Conservation (phyloP, 2,888 invertebrate species). For the Drosophila siamana region DNA sequence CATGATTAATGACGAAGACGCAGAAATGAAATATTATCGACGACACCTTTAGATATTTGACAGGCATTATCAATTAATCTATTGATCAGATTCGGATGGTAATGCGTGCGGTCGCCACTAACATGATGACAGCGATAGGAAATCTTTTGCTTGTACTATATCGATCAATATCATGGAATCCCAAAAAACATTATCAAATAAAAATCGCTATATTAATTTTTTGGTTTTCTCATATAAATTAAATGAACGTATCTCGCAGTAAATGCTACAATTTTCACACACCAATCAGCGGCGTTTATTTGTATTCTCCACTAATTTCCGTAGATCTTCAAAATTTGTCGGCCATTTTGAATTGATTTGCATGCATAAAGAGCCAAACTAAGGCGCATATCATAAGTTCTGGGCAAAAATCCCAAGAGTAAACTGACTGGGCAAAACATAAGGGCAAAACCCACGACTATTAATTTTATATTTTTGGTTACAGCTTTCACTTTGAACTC, state of each 20-base stretch:
- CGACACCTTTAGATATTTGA: slow-evolving; percentile 37
- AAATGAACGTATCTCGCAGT: slow-evolving; percentile 16
- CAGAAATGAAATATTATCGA: slow-evolving; percentile 9
- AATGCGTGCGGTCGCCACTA: slow-evolving; percentile 43
- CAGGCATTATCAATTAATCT: slow-evolving; percentile 28
- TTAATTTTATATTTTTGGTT: slow-evolving; percentile 29
- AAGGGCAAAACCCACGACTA: slow-evolving; percentile 76
- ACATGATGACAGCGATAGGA: slow-evolving; percentile 40
- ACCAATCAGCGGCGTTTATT: slow-evolving; percentile 68
- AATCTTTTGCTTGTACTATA: slow-evolving; percentile 55
- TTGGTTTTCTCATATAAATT: slow-evolving; percentile 47
- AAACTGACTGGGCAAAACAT: slow-evolving; percentile 18
- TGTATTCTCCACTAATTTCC: slow-evolving; percentile 55
- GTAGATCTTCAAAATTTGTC: slow-evolving; percentile 44
- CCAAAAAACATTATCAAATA: slow-evolving; percentile 7
- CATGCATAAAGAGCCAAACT: slow-evolving; percentile 63
- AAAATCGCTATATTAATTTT: slow-evolving; percentile 4
- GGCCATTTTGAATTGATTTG: slow-evolving; percentile 74
- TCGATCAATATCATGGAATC: slow-evolving; percentile 56
- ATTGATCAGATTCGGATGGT: slow-evolving; percentile 40
- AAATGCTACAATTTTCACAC: slow-evolving; percentile 71
- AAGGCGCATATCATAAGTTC: slow-evolving; percentile 70
- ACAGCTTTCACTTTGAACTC: slow-evolving; percentile 73
- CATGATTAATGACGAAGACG: background rate
- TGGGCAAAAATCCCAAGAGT: slow-evolving; percentile 40